Conservation (phyloP, 2,797 vertebrate species). For the Gymnocypris eckloni region DNA sequence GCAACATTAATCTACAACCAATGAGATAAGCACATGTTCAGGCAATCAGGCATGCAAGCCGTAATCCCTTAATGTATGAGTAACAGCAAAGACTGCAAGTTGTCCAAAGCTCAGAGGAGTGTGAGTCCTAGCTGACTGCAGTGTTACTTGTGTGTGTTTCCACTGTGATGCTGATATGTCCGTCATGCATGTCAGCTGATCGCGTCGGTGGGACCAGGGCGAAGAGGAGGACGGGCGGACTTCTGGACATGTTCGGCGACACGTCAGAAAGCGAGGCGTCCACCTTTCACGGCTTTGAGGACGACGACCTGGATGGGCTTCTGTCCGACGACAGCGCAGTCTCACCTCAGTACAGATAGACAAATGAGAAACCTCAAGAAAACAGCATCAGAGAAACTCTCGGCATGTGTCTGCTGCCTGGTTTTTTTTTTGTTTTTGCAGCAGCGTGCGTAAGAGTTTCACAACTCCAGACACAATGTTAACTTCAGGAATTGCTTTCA, state of each 20-base stretch:
- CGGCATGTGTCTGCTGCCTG: slow-evolving; percentile 30
- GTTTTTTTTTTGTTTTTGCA: slow-evolving; percentile 39
- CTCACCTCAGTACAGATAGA: slow-evolving; percentile 80
- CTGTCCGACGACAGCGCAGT: slow-evolving; percentile 79
- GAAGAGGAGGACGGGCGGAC: slow-evolving; percentile 75
- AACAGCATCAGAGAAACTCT: slow-evolving; percentile 20
- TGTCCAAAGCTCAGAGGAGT: slow-evolving; percentile 56
- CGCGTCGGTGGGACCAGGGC: slow-evolving; percentile 77
- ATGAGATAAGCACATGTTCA: slow-evolving; percentile 17
- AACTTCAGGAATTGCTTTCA: slow-evolving; percentile 52
- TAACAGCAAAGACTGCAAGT: slow-evolving; percentile 46
- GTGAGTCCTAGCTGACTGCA: slow-evolving; percentile 60
- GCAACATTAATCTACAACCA: slow-evolving; percentile 1
- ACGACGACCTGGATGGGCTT: slow-evolving; percentile 89
- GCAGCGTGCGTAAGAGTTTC: slow-evolving; percentile 36
- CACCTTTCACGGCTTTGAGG: slow-evolving; percentile 94
- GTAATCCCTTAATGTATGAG: slow-evolving; percentile 15
- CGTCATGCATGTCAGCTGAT: slow-evolving; percentile 86
- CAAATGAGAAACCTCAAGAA: slow-evolving; percentile 48
- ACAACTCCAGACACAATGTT: slow-evolving; percentile 20
- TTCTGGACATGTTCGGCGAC: slow-evolving; percentile 91
- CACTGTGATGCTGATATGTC: slow-evolving; percentile 75
- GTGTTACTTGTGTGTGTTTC: slow-evolving; percentile 67
- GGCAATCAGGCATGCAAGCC: slow-evolving; percentile 27
- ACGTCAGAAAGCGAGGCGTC: slow-evolving; percentile 93